Base-by-base conservation (phyloP, 1,140 invertebrate genomes). In the Bombus sibiricus region DNA sequence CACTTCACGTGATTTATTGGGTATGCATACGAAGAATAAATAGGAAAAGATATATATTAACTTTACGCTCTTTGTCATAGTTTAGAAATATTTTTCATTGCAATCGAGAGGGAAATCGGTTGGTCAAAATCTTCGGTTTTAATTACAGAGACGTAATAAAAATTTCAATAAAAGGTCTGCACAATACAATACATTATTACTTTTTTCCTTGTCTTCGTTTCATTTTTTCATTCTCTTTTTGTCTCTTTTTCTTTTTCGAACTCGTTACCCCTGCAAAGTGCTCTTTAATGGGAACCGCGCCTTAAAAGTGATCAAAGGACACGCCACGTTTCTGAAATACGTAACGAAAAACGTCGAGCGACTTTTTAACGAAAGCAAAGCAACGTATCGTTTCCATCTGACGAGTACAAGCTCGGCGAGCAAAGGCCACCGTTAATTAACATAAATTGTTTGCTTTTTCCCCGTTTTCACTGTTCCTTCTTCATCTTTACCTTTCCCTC, bases 361-460 rank as follows among this genome's bases (percentile, higher is more conserved):
- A 85, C 80, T 89, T 89, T 89, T 75, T 83, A 86, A 62, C 71
- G 87, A 80, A 88, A n/a, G 87, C 83, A 81, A 68, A 89, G 64
- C 66, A 41, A 75, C 80, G 86, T 41, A 78, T 82, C 85, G 88
- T 79, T 79, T 76, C 73, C 82, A 78, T 86, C 81, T 82, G 88
- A 83, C 75, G 66, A 84, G 62, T 47, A 62, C 59, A 77, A 62
- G 62, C 57, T 57, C 81, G 41, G 57, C 32, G 75, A 66, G 84
- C 47, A 76, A 92, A 92, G 92, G 91, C 92, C 89, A 91, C 92
- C 90, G 93, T 94, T 94, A 94, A 94, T 94, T 94, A 93, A 92
- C 92, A 92, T 92, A 93, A 94, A 94, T 94, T 93, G 91, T 93
- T 91, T 90, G 90, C 89, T 64, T 89, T 88, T 88, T 66, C n/a